Evolutionary conservation across 2,113 vertebrate species (phyloP), one percentile per base, ranked within the genome.

Genomic region (Coturnix japonica): DNA sequence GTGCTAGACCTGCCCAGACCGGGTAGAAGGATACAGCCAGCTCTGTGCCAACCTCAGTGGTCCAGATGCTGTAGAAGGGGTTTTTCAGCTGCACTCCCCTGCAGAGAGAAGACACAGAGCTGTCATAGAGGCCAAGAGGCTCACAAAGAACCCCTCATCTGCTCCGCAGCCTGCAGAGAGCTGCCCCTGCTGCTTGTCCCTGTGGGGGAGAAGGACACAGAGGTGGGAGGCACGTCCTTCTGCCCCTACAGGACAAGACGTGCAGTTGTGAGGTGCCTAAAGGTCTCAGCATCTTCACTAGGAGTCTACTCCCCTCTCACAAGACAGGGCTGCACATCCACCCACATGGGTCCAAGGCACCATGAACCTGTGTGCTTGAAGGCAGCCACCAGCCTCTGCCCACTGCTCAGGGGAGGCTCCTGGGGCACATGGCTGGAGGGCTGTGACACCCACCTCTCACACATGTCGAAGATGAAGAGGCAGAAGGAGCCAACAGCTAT

Each of bases 21-120:
- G 3, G 23, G 25, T 28, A 22, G 25, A 97, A 98, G 98, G 99
- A 99, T 99, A 99, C 99, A 91, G 99, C 99, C 93, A 99, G 97
- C 78, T 99, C 98, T 0, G 99, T 99, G 82, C 99, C 98, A 13
- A 99, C 97, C 39, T 99, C 98, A 0, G 98, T 98, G 11, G 98
- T 98, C 99, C 99, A 99, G 97, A 99, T 99, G 96, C 99, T 99
- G 97, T 99, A 99, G 98, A 99, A 99, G 14, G 99, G 99, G 93
- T 99, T 99, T 37, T 98, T 99, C 93, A 99, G 97, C 95, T 99
- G 99, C 44, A 99, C 99, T 6, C 99, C 99, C 97, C 99, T 99
- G 89, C 49, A n/a, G 71, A 94, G 41, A 13, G 60, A 81, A 76
- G 77, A 47, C 54, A 73, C 7, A 1, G 1, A 21, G 54, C 10